A percentile compares a stretch with the other conserved stretches of the same genome.
Conservation (phyloP, 2,888 invertebrate genomes). For the Pseudococcus longispinus region DNA sequence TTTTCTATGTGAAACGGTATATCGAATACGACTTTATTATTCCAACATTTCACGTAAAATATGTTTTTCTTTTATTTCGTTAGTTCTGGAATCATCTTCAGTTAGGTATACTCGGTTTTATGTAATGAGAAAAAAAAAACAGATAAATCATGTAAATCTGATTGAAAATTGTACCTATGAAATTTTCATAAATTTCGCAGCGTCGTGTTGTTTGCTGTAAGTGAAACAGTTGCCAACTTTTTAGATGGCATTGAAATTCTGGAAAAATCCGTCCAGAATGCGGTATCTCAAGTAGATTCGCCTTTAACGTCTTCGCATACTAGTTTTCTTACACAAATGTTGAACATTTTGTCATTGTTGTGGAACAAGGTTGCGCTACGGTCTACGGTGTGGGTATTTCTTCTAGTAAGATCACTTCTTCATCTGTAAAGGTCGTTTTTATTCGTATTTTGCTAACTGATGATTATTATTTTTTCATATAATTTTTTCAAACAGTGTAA, state of each 20-base stretch:
- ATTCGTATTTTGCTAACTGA: too few relatives aligned
- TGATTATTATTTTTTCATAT: not conserved
- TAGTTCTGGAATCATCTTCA: too few relatives aligned
- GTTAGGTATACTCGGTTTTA: not conserved
- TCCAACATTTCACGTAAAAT: not conserved
- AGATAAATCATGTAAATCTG: not conserved
- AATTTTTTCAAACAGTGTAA: not conserved
- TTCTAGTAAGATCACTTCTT: too few relatives aligned
- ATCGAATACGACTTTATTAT: not conserved
- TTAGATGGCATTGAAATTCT: not conserved
- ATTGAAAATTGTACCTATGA: not conserved
- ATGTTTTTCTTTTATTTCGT: not conserved
- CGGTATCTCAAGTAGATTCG: not conserved
- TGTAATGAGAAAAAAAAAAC: not conserved
- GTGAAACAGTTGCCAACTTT: not conserved
- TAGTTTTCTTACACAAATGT: slow-evolving; percentile 39
- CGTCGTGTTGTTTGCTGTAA: not conserved
- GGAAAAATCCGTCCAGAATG: not conserved
- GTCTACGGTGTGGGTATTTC: too few relatives aligned
- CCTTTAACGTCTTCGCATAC: not conserved
- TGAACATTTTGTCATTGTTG: not conserved
- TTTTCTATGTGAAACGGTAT: not conserved
- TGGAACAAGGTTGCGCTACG: not conserved
- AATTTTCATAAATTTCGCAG: not conserved
- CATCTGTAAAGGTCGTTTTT: too few relatives aligned